These are phyloP conservation scores for Hyperoodon ampullatus DNA, from an alignment of 2,113 vertebrate genomes.

Conservation along the genomic window DNA sequence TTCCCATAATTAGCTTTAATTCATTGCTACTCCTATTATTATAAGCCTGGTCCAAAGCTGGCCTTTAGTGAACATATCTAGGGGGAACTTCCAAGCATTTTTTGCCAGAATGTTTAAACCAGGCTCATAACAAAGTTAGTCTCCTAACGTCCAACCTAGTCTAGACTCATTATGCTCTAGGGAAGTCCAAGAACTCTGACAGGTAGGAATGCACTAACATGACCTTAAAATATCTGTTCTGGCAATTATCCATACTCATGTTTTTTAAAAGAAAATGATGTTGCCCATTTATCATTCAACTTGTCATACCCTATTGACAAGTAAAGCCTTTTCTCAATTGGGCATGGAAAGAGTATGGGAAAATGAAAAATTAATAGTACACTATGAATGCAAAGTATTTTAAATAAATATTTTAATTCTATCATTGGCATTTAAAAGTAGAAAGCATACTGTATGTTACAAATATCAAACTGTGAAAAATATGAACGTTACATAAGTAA, in stretches of 20 bases:
- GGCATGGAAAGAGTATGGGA: not conserved
- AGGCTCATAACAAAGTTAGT: not conserved
- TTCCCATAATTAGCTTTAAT: constrained; percentile 34
- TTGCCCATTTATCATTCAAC: not conserved
- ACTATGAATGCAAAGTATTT: constrained; percentile 79
- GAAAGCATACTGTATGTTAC: constrained; percentile 99
- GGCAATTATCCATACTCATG: not conserved
- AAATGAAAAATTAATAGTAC: not conserved
- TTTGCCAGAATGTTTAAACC: not conserved
- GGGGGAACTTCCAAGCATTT: not conserved
- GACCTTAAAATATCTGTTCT: constrained; percentile 27
- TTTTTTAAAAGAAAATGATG: not conserved
- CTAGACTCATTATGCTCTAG: not conserved
- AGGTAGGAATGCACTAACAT: not conserved
- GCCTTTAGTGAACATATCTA: not conserved
- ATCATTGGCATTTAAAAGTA: constrained; percentile 99
- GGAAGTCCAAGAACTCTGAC: constrained; percentile 19
- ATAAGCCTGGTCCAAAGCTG: not conserved
- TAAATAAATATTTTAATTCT: constrained; percentile 99
- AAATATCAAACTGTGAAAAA: constrained; percentile 99
- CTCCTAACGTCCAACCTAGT: not conserved
- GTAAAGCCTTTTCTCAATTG: not conserved
- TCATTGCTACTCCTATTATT: not conserved
- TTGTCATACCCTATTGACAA: not conserved
- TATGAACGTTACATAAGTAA: constrained; percentile 99